Conservation (phyloP, 2,888 invertebrate species). For the Molorchus minor region DNA sequence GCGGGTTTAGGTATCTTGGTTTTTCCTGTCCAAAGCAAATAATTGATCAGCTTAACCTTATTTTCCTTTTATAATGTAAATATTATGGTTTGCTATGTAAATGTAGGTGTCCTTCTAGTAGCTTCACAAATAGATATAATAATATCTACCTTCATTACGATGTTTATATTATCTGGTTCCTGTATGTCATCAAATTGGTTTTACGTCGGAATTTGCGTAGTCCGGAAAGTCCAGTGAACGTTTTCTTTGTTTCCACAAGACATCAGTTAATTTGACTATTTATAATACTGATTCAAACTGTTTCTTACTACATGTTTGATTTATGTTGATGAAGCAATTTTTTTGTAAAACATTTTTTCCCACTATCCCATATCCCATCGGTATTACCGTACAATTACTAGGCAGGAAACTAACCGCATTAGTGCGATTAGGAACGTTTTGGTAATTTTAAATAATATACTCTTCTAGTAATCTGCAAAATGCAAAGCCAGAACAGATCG, state of each 20-base stretch:
- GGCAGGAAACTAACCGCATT: too few relatives aligned
- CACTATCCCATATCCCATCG: too few relatives aligned
- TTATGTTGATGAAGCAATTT: too few relatives aligned
- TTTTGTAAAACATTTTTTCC: too few relatives aligned
- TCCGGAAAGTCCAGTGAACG: background rate
- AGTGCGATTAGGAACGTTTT: too few relatives aligned
- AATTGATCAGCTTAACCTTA: slow-evolving; percentile 6
- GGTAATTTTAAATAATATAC: too few relatives aligned
- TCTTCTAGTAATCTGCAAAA: too few relatives aligned
- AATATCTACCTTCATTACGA: background rate
- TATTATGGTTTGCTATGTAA: slow-evolving; percentile 11
- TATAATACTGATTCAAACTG: background rate
- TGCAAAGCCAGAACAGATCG: too few relatives aligned
- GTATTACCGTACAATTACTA: too few relatives aligned
- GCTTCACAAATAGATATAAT: background rate
- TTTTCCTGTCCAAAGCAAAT: slow-evolving; percentile 10
- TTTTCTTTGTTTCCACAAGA: background rate
- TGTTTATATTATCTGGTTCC: slow-evolving; percentile 3
- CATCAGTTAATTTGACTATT: background rate
- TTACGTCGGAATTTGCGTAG: background rate
- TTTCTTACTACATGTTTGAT: too few relatives aligned
- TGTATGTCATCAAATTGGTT: background rate
- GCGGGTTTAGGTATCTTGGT: slow-evolving; percentile 4
- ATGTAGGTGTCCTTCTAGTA: slow-evolving; percentile 10
- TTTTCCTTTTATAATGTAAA: slow-evolving; percentile 15